A percentile compares a stretch with the other conserved stretches of the same genome.
These are phyloP conservation scores for Podarcis lilfordi DNA, from an alignment of 2,797 vertebrate genomes.

Conservation along the genomic window DNA sequence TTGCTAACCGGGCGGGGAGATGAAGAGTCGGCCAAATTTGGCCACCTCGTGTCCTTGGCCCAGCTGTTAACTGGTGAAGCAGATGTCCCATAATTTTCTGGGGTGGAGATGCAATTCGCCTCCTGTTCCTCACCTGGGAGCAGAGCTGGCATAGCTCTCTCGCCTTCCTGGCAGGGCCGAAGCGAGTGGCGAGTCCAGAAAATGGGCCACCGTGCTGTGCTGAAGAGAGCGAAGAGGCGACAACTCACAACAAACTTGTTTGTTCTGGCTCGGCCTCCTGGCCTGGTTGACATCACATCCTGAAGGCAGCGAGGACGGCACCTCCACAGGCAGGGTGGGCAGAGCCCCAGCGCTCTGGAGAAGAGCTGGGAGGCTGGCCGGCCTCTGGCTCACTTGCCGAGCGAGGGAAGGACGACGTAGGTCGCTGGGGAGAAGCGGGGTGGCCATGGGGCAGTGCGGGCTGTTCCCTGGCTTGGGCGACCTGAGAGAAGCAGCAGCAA, in stretches of 20 bases:
- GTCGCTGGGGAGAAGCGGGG: neutral
- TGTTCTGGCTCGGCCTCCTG: constrained; percentile 18
- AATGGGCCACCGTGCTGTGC: neutral
- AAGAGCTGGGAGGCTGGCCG: neutral
- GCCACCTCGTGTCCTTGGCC: neutral
- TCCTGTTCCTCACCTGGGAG: neutral
- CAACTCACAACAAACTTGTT: constrained; percentile 28
- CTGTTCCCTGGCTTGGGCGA: neutral
- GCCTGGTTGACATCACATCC: constrained; percentile 41
- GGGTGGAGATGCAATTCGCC: neutral
- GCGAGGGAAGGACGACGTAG: neutral
- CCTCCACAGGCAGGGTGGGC: constrained; percentile 9
- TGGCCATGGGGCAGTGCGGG: neutral
- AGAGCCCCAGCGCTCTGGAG: neutral
- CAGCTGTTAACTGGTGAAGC: neutral
- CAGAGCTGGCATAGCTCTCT: too few relatives aligned
- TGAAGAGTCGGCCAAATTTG: neutral
- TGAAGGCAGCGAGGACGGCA: constrained; percentile 1
- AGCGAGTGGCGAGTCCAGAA: neutral
- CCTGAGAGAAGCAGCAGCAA: neutral
- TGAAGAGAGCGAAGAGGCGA: neutral
- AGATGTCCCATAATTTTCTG: neutral
- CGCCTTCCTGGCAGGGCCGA: neutral
- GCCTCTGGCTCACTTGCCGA: neutral
- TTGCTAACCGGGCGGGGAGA: neutral